Conservation (phyloP, 2,113 vertebrate genomes). For the Xiphorhynchus elegans region DNA sequence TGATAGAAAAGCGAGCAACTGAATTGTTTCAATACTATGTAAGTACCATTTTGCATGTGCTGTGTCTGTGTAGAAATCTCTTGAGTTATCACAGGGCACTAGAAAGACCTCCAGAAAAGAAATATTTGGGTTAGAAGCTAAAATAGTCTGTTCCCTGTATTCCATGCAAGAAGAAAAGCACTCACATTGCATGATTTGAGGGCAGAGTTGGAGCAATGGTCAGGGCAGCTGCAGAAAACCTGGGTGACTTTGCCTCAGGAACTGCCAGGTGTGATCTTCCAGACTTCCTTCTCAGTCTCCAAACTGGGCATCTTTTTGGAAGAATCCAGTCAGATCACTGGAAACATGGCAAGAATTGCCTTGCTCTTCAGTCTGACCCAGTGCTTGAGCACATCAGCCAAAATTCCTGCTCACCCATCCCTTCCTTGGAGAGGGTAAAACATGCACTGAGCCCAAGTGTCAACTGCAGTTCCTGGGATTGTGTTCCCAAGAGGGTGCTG, state of each 20-base stretch:
- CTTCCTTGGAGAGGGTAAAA: neutral
- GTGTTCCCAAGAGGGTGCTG: fast-evolving
- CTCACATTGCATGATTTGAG: neutral
- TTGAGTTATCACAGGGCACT: neutral
- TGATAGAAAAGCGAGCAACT: neutral
- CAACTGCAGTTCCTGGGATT: neutral
- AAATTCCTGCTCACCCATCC: neutral
- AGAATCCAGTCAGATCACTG: neutral
- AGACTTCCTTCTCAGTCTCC: neutral
- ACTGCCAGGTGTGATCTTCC: neutral
- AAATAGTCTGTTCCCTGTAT: neutral
- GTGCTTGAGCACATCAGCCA: neutral
- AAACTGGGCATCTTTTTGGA: fast-evolving
- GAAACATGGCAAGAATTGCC: neutral
- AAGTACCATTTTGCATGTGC: neutral
- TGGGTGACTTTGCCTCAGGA: neutral
- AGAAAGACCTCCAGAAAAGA: neutral
- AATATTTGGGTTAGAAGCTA: neutral
- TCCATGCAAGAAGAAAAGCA: neutral
- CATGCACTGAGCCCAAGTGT: fast-evolving
- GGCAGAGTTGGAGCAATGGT: neutral
- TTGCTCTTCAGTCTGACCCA: neutral
- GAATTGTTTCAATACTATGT: neutral
- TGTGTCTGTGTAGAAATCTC: neutral
- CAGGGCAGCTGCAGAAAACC: neutral